Base-by-base conservation (phyloP, 2,888 invertebrate species). In the Meloe dianella region DNA sequence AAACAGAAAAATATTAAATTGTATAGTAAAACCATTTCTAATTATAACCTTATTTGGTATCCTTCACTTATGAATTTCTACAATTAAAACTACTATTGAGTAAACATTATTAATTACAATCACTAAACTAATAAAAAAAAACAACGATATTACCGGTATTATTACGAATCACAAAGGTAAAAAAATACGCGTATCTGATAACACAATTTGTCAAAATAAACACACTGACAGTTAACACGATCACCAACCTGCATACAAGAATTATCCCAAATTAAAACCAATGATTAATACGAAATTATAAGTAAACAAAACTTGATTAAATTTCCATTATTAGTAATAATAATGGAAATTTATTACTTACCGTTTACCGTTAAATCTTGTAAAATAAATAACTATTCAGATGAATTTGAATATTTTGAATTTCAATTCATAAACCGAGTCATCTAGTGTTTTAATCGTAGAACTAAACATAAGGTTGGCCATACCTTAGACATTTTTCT, bases 151-250 rank as follows among this genome's bases (percentile, higher is more conserved):
- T 47, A 54, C 54, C 54, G 54, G 54, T 27, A 14, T 54, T 54
- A 7, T 54, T 7, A 54, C 12, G 8, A 1, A 54, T 12, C 7
- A 1, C 12, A 54, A 54, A 54, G 14, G 24, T 54, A 7, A 6
- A 7, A 27, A 54, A 54, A 41, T 1, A n/a, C n/a, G 1, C 27
- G 54, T 54, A 27, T 54, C 12, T 27, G 54, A 54, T 54, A 54
- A 54, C 54, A 24, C 27, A 14, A 51, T 22, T 51, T 22, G 27
- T 27, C 54, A 54, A 54, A 54, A 54, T 54, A 54, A 54, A 54
- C 14, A 54, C 10, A 51, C 0, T 51, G 51, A 51, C 51, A 22
- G 10, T 51, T 51, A 10, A 2, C 24, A 51, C 3, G 2, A 12
- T 12, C 14, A 1, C 51, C 51, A 51, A 51, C 6, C 51, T 51